Base-by-base conservation (phyloP, 1,140 invertebrate genomes). In the Musca domestica region DNA sequence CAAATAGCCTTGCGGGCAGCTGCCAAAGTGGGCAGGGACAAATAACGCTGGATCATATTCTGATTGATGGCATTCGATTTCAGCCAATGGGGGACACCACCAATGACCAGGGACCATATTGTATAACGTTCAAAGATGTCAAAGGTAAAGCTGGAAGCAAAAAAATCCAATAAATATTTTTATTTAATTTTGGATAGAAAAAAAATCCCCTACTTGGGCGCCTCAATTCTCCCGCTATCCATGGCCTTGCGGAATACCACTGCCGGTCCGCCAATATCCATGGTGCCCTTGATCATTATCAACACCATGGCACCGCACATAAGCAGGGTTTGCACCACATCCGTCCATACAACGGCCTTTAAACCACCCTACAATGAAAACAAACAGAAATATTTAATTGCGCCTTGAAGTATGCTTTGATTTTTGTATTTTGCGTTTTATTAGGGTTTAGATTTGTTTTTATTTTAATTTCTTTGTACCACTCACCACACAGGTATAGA, bases 341-440 rank as follows among this genome's bases (percentile, higher is more conserved):
- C 95, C 0, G 95, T 96, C 94, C 93, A 95, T 15, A 98, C 91
- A 0, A 97, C 95, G 5, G 95, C 95, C 83, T 94, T 94, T 52
- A 98, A 86, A 12, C 95, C 95, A 70, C 95, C 95, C 93, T 95
- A n/a, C 23, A 46, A 66, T 51, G 20, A 61, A 46, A 30, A 30
- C 3, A 30, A 5, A 10, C 10, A 15, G 34, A 22, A 52, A 47
- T 25, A 30, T 30, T 30, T 9, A 5, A 41, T 7, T 7, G 34
- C 34, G 34, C 34, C 34, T 41, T 41, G 34, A 41, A 41, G 34
- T 41, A 41, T 41, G 34, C 34, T 41, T 41, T 41, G 12, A 12
- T 7, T 41, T 41, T 41, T 41, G 6, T 41, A 2, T 41, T 41
- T 41, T 5, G 0, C 2, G 10, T 41, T 41, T 41, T 10, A 41